Percentiles rank a stretch among this genome's conserved stretches.
These are phyloP conservation scores for Podarcis raffonei DNA, from an alignment of 2,113 vertebrate genomes.

Conservation along the genomic window DNA sequence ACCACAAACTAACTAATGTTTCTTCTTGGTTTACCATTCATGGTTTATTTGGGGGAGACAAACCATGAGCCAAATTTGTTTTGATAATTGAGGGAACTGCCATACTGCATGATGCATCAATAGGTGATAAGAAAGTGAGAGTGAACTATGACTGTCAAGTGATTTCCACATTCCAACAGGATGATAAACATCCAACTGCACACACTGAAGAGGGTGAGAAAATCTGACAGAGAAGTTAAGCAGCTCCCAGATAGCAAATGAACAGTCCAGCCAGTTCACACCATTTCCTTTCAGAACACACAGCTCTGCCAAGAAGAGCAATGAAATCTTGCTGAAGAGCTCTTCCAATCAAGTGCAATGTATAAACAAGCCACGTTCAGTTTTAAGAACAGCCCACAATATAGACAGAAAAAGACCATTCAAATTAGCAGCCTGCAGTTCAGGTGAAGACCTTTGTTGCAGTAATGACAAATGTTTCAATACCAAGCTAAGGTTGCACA, in stretches of 20 bases:
- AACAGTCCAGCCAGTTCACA: not conserved
- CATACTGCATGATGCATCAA: slow-evolving; percentile 43
- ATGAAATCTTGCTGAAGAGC: not conserved
- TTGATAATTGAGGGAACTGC: slow-evolving; percentile 8
- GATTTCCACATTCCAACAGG: not conserved
- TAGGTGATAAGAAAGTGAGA: slow-evolving; percentile 55
- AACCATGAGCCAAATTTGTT: too few relatives aligned
- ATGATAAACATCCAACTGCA: not conserved
- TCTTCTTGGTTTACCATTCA: too few relatives aligned
- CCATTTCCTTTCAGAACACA: not conserved
- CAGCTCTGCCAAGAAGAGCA: not conserved
- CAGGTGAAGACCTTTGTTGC: too few relatives aligned
- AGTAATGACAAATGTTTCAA: too few relatives aligned
- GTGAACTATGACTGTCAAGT: slow-evolving; percentile 11
- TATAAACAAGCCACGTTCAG: not conserved
- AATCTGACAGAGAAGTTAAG: not conserved
- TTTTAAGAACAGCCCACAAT: not conserved
- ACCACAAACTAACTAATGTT: too few relatives aligned
- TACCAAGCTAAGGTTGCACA: too few relatives aligned
- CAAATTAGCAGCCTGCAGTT: too few relatives aligned
- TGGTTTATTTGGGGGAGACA: too few relatives aligned
- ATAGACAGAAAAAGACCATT: not conserved
- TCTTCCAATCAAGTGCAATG: not conserved
- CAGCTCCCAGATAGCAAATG: not conserved
- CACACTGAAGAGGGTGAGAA: not conserved